Percentiles rank a stretch among this genome's conserved stretches.
Conservation (phyloP, 23 tunicate genomes). For the Oikopleura dioica region DNA sequence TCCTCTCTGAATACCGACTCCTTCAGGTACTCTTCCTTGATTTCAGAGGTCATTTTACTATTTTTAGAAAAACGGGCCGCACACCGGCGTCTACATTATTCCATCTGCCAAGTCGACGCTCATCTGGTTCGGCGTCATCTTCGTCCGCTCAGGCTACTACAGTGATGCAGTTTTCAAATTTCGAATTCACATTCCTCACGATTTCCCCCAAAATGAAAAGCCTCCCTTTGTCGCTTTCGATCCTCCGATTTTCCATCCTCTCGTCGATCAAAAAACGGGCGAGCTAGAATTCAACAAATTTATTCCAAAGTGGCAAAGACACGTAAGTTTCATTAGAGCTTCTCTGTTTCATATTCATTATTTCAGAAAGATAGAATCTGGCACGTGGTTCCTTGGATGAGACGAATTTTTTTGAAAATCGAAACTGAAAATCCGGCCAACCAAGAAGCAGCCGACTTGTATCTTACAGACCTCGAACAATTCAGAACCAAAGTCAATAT, state of each 20-base stretch:
- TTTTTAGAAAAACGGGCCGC: background rate
- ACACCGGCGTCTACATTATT: constrained; percentile 40
- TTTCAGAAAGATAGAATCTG: constrained; percentile 29
- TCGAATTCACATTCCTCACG: constrained; percentile 58
- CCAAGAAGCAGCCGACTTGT: constrained; percentile 57
- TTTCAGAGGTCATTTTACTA: background rate
- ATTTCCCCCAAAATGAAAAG: constrained; percentile 57
- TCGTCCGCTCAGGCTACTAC: constrained; percentile 55
- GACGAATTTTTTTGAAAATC: constrained; percentile 66
- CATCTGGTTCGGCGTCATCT: constrained; percentile 84
- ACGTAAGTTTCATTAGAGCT: background rate
- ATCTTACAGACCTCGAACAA: background rate
- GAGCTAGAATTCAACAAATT: constrained; percentile 52
- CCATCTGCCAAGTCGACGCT: constrained; percentile 83
- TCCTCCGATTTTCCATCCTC: constrained; percentile 62
- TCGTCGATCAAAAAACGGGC: constrained; percentile 37
- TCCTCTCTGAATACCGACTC: background rate
- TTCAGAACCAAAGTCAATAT: background rate
- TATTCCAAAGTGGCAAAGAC: constrained; percentile 45
- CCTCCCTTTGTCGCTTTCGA: constrained; percentile 33
- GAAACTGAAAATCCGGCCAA: constrained; percentile 31
- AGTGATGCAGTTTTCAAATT: constrained; percentile 71
- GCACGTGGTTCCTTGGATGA: constrained; percentile 40
- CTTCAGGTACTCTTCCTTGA: background rate
- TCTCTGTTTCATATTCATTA: background rate